Evolutionary conservation across 2,888 invertebrate species (phyloP), one percentile per base, ranked within the genome.

Genomic region (Melanotus villosus): DNA sequence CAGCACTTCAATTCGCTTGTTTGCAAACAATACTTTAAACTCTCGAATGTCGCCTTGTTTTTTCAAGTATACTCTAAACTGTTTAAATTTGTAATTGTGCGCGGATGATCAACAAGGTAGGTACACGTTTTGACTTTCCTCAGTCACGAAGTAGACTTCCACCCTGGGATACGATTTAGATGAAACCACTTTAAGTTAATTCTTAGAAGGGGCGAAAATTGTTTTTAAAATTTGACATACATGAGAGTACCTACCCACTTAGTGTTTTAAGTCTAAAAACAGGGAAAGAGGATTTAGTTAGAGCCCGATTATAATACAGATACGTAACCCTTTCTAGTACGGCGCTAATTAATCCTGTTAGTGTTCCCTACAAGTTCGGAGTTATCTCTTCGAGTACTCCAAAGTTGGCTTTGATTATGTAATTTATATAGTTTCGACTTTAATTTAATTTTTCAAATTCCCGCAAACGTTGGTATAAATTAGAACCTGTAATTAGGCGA

Each of bases 1-100:
- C 59, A 47, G 26, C 59, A 60, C 59, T 60, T 60, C 32, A 18
- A 18, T 14, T 47, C 23, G 47, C 47, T 43, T 47, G 47, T 47
- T 47, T 47, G 12, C 47, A 47, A 47, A 47, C 47, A 47, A 47
- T 47, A 47, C 47, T 21, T 47, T 47, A 21, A 45, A 6, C 6
- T n/a, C 12, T 26, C 19, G 47, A 43, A 47, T 47, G 23, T 47
- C 23, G 47, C 47, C 43, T 16, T 57, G 57, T 41, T 41, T 16
- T 41, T 12, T 26, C 26, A 26, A 57, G 57, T 26, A 57, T n/a
- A 18, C 38, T 47, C 47, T 21, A 47, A 26, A 47, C n/a, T 12
- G 47, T 19, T 26, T 47, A 47, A 47, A 26, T 12, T 23, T 23
- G 47, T 47, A 47, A 47, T 47, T 47, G 47, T 43, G 34, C 12